A percentile compares a stretch with the other conserved stretches of the same genome.
These are phyloP conservation scores for Odontomyia ornata DNA, from an alignment of 2,888 invertebrate species.

Conservation along the genomic window DNA sequence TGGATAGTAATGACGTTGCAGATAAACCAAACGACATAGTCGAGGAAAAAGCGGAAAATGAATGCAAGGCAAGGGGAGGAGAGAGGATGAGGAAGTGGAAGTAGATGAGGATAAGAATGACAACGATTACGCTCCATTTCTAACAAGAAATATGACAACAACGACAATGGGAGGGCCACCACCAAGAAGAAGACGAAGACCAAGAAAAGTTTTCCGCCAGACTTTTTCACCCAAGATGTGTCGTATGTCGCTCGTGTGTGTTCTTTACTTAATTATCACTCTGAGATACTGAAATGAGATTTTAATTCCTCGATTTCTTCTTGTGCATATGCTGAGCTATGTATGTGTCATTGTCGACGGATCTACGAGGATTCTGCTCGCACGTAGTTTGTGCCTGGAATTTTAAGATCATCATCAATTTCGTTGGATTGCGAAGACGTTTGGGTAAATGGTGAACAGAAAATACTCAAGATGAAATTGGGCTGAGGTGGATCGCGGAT, in stretches of 20 bases:
- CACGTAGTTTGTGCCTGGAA: background rate
- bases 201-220: background rate
- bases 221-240: background rate
- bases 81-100: background rate
- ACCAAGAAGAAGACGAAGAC: background rate
- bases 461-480: background rate
- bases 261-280: constrained; percentile 36
- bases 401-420: constrained; percentile 26
- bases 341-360: no score
- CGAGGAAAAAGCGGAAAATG: background rate
- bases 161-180: background rate
- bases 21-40: background rate
- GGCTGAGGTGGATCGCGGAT: no score
- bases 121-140: background rate
- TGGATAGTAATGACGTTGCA: background rate
- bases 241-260: no score
- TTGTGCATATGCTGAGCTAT: constrained; percentile 12
- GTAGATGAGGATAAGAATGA: background rate
- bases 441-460: constrained; percentile 1
- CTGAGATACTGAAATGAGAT: constrained; percentile 27
- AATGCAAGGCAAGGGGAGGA: background rate
- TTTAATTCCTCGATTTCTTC: constrained; percentile 25
- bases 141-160: constrained; percentile 14
- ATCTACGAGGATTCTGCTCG: background rate
- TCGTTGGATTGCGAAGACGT: background rate